Percentiles rank a stretch among this genome's conserved stretches.
Conservation (phyloP, 2,113 vertebrate genomes). For the Ochotona princeps region DNA sequence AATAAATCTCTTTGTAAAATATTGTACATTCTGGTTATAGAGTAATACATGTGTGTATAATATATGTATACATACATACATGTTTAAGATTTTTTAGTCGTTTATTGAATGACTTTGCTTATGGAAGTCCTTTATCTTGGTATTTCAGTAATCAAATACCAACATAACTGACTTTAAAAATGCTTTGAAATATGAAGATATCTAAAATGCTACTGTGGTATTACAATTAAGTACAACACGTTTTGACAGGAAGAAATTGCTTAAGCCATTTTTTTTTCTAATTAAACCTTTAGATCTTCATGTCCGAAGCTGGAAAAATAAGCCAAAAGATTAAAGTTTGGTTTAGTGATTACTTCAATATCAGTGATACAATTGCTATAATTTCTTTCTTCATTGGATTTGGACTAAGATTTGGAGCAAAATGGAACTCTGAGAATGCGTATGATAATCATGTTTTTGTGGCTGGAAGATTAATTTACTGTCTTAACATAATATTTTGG, state of each 20-base stretch:
- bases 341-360: constrained; percentile 98
- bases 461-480: constrained; percentile 95
- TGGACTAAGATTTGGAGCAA: constrained; percentile 93
- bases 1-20: background rate
- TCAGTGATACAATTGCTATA: constrained; percentile 96
- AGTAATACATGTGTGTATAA: background rate
- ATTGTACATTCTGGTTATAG: constrained; percentile 17
- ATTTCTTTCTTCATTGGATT: constrained; percentile 96
- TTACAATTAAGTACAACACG: constrained; percentile 13
- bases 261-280: constrained; percentile 53
- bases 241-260: constrained; percentile 56
- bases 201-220: background rate
- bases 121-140: background rate
- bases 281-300: constrained; percentile 92
- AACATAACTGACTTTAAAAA: constrained; percentile 10
- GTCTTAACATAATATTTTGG: constrained; percentile 99
- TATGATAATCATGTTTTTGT: constrained; percentile 87
- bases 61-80: too few species aligned
- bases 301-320: constrained; percentile 99
- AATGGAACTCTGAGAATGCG: constrained; percentile 84
- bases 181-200: constrained; percentile 45
- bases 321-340: constrained; percentile 98
- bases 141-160: background rate
- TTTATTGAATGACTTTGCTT: constrained; percentile 13
- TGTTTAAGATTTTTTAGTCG: background rate